Percentiles rank a stretch among this genome's conserved stretches.
Evolutionary conservation across 2,888 invertebrate species (phyloP).

Genomic region (Smittia aterrima): DNA sequence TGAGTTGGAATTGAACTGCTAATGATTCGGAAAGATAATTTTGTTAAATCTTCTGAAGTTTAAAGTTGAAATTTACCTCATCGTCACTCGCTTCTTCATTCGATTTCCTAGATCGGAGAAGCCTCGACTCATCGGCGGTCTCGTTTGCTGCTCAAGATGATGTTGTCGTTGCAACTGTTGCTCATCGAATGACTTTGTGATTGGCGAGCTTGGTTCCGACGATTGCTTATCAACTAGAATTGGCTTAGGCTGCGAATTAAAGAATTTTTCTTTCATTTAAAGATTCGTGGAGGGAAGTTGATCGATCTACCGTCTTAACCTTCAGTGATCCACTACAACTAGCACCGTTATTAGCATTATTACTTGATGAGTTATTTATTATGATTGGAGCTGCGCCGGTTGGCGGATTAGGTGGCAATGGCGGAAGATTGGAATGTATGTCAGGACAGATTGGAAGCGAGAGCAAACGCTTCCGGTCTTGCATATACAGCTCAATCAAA

Average conservation of each 20-base stretch:
- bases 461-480: conserved; percentile 69
- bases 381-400: conserved; percentile 47
- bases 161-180: conserved; percentile 45
- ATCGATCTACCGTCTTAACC: conserved; percentile 44
- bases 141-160: conserved; percentile 48
- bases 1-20: conserved; percentile 55
- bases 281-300: not conserved
- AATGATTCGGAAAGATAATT: not conserved
- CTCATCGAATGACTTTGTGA: conserved; percentile 58
- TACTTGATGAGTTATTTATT: conserved; percentile 42
- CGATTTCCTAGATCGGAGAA: conserved; percentile 77
- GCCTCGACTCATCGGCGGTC: conserved; percentile 63
- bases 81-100: conserved; percentile 80
- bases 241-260: conserved; percentile 57
- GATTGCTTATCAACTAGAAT: conserved; percentile 73
- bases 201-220: conserved; percentile 76
- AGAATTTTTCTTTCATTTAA: not conserved
- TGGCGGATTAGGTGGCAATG: conserved; percentile 47
- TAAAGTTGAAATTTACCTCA: too few relatives aligned
- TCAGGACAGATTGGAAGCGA: conserved; percentile 56
- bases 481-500: conserved; percentile 85
- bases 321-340: conserved; percentile 48
- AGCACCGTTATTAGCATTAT: conserved; percentile 46
- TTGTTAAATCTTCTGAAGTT: not conserved
- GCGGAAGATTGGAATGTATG: conserved; percentile 52